These are phyloP conservation scores for Microdon myrmicae DNA, from an alignment of 2,888 invertebrate genomes.

Conservation along the genomic window DNA sequence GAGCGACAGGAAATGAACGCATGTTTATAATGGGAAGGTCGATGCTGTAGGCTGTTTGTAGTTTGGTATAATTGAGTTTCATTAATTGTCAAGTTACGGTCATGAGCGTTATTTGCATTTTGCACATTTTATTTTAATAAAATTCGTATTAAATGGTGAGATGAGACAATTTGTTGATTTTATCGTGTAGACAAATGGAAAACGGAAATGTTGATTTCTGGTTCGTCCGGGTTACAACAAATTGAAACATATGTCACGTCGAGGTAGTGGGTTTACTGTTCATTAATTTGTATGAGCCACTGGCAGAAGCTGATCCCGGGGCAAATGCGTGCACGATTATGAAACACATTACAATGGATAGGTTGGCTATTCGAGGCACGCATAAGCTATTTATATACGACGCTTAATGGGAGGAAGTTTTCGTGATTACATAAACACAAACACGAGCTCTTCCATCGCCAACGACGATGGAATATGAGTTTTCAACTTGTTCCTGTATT, in stretches of 20 bases:
- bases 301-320: too few species aligned
- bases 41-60: slow-evolving; percentile 36
- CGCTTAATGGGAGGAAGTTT: too few species aligned
- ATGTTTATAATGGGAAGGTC: slow-evolving; percentile 23
- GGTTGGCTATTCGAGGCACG: too few species aligned
- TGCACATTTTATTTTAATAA: slow-evolving; percentile 25
- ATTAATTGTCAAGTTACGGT: slow-evolving; percentile 36
- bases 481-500: too few species aligned
- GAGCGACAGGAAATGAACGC: slow-evolving; percentile 31
- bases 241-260: slow-evolving; percentile 24
- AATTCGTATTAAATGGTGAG: slow-evolving; percentile 32
- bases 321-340: too few species aligned
- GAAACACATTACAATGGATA: too few species aligned
- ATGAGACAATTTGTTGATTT: slow-evolving; percentile 33
- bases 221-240: slow-evolving; percentile 23
- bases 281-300: too few species aligned
- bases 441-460: too few species aligned
- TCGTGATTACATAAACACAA: too few species aligned
- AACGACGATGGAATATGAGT: too few species aligned
- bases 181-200: slow-evolving; percentile 39
- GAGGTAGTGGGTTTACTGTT: too few species aligned
- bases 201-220: slow-evolving; percentile 28
- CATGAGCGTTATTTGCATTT: slow-evolving; percentile 37
- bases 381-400: too few species aligned
- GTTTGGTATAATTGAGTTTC: slow-evolving; percentile 30